Base-by-base conservation (phyloP, 2,888 invertebrate genomes). In the Lepetodrilus schrolli region DNA sequence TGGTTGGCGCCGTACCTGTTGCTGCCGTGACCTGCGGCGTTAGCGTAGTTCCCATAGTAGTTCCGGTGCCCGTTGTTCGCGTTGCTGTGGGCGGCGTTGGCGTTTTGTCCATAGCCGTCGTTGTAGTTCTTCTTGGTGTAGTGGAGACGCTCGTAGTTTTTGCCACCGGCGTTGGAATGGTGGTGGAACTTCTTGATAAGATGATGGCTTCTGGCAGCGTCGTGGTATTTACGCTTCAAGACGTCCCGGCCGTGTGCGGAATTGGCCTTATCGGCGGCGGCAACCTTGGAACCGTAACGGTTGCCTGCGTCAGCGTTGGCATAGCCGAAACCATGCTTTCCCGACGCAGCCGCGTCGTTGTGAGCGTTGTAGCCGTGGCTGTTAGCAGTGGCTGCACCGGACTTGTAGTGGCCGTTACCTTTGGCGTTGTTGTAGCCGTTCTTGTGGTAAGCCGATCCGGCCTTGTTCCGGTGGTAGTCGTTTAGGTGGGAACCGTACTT, bases 111-210 rank as follows among this genome's bases (percentile, higher is more conserved):
- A 38, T 38, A 71, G 23, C 58, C 21, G 30, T 71, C 50, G 37
- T 71, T 51, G 71, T 71, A 71, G 38, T 71, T 37, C 37, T 71
- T 51, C 23, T 23, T 51, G 71, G 51, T 37, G 58, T 37, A 71
- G 71, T 51, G 20, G 51, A 65, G 43, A 30, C 58, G 30, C 38
- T 38, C 65, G 34, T 65, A 65, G 47, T 68, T 68, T 43, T 26
- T 68, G 43, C 68, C 68, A 3, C 68, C 68, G 47, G 26, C 68
- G 38, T 68, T 47, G 47, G n/a, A 26, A 30, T 38, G 47, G 47
- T 68, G 68, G 17, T 68, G 68, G 68, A 47, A 68, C 47, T 68
- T 68, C 26, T 68, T 68, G 68, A 43, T 23, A n/a, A 68, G 43
- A 23, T 68, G 38, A 17, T 68, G 68, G 21, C 47, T 68, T 8